Evolutionary conservation across 2,113 vertebrate species (phyloP), one percentile per base, ranked within the genome.

Genomic region (Tetraodon nigroviridis): DNA sequence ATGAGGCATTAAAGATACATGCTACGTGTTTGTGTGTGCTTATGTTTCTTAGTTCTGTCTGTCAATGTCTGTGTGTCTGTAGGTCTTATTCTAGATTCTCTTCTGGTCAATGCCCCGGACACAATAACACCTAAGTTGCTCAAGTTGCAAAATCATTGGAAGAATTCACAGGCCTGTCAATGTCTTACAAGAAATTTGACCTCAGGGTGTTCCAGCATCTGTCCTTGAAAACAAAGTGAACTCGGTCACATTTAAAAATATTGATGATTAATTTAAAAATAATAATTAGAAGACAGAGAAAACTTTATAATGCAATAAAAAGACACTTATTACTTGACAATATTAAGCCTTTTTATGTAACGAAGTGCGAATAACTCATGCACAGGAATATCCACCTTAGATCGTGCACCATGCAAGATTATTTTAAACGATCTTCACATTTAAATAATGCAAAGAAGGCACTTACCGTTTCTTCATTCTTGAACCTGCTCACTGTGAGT

Each of bases 401-500:
- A 17, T 27, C 7, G 24, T n/a, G n/a, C n/a, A n/a, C n/a, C n/a
- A 6, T 27, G 24, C 24, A 27, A 27, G 24, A 27, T 27, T 6
- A 6, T 27, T 27, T 27, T 27, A 27, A 27, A 6, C 7, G 24
- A 27, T 27, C 24, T 27, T 6, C 2, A 27, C 24, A 27, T 27
- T 24, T 24, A 32, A 63, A 14, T 63, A 69, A 72, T 49, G 44
- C 58, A 67, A 63, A 73, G 58, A 61, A 47, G 76, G 74, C 76
- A 81, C 79, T 84, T 62, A 72, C 50, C 50, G n/a, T 50, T 46
- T 54, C 71, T 58, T 69, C 53, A 55, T 22, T 83, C 55, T 64
- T 20, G 80, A 71, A 45, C 11, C 57, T 58, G 67, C 58, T 69
- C 51, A 64, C 57, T 42, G 42, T 70, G 81, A 82, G 75, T 79